Evolutionary conservation across 2,113 vertebrate species (phyloP).

Genomic region (Cricetomys ansorgei): DNA sequence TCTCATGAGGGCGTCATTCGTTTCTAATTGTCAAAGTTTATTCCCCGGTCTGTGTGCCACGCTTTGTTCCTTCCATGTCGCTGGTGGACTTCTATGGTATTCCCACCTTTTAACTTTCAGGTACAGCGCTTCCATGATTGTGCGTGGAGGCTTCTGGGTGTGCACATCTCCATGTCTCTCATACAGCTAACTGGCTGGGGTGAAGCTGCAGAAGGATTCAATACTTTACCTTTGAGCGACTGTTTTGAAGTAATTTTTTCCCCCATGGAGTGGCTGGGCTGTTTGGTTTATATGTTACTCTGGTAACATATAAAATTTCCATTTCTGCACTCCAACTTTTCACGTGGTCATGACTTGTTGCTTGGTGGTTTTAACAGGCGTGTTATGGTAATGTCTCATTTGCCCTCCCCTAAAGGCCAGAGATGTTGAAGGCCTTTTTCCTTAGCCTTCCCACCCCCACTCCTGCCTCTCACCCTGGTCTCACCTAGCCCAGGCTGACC

Average conservation of each 20-base stretch:
- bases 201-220: neutral
- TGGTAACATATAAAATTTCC: neutral
- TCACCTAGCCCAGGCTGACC: neutral
- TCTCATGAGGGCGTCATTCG: neutral
- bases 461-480: neutral
- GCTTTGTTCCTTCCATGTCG: too few relatives aligned
- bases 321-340: neutral
- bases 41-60: too few relatives aligned
- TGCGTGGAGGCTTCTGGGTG: neutral
- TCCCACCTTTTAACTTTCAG: neutral
- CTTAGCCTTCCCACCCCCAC: too few relatives aligned
- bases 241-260: neutral
- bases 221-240: neutral
- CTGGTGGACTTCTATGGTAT: neutral
- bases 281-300: neutral
- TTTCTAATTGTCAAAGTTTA: neutral
- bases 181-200: neutral
- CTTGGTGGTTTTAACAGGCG: neutral
- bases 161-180: neutral
- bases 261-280: neutral
- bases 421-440: neutral
- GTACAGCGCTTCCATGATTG: neutral
- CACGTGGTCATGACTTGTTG: neutral
- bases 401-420: conserved; percentile 8
- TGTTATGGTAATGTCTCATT: neutral